Evolutionary conservation across 2,113 vertebrate species (phyloP), one percentile per base, ranked within the genome.

Genomic region (Pogona vitticeps): DNA sequence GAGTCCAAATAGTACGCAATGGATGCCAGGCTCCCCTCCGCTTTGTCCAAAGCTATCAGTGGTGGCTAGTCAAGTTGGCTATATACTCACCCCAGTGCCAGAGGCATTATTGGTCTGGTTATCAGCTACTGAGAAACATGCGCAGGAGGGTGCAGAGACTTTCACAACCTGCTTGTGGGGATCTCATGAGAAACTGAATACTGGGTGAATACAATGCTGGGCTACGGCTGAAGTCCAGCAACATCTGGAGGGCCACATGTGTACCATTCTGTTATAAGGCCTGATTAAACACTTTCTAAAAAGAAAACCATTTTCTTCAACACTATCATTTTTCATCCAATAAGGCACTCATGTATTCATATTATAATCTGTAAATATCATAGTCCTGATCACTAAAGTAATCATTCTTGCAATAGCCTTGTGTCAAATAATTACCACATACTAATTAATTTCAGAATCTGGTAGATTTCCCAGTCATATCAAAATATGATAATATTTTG

Each of bases 341-440:
- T 73, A 59, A 73, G 33, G 38, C 26, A 59, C 59, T 33, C 80
- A 58, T 33, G 52, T 23, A 72, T 52, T 79, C 46, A 23, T 21
- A 72, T 42, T 38, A 78, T 2, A 70, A 85, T 75, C 61, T 15
- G 31, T 38, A 68, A 26, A 81, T 46, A 13, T 23, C 33, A 21
- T 40, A 15, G 33, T 76, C 21, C 67, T 31, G 40, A 67, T 61
- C 42, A 82, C n/a, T 40, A 70, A 82, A 77, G 33, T 40, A 87
- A 76, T 68, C 23, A 82, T 14, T 82, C 72, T 58, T 38, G 65
- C 71, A 38, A 40, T 33, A 82, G 58, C 58, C 73, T 67, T 80
- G n/a, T 80, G 23, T 76, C 33, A 76, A 87, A 65, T 42, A 82
- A 76, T 82, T 58, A 76, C 33, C 61, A 42, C 17, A 63, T 82